Evolutionary conservation across 1,140 invertebrate species (phyloP).

Genomic region (Neodiprion virginianus): DNA sequence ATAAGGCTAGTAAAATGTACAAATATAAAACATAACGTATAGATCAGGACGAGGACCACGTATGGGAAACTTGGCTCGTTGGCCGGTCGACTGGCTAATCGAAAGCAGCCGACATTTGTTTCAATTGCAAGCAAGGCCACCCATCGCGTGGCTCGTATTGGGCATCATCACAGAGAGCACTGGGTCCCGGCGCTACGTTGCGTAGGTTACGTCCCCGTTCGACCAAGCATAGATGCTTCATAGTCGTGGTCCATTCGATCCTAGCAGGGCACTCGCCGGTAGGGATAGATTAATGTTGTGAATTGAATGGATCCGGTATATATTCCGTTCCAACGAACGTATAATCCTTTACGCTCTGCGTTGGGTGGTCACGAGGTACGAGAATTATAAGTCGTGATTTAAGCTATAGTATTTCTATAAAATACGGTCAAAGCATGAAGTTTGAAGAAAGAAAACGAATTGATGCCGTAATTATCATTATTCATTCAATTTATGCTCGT

Average conservation of each 20-base stretch:
- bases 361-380: background rate
- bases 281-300: constrained; percentile 40
- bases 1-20: too few species aligned
- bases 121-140: constrained; percentile 29
- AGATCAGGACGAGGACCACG: too few species aligned
- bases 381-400: constrained; percentile 22
- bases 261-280: constrained; percentile 7
- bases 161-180: constrained; percentile 6
- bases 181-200: background rate
- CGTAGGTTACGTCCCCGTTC: background rate
- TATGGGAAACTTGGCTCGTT: constrained; percentile 15
- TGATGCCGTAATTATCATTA: constrained; percentile 24
- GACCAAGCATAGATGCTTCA: background rate
- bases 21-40: too few species aligned
- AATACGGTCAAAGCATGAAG: constrained; percentile 8
- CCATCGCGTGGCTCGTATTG: constrained; percentile 28
- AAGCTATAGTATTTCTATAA: constrained; percentile 13
- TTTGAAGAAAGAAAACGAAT: constrained; percentile 13
- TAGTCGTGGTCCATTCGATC: constrained; percentile 12
- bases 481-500: constrained; percentile 20
- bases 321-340: constrained; percentile 10
- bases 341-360: background rate
- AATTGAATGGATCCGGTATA: constrained; percentile 37
- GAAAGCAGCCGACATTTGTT: constrained; percentile 27
- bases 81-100: constrained; percentile 12